Percentiles rank a stretch among this genome's conserved stretches.
phyloP scores from a whole-genome alignment of 1,140 invertebrate genomes.

The Drosophila sechellia region DNA sequence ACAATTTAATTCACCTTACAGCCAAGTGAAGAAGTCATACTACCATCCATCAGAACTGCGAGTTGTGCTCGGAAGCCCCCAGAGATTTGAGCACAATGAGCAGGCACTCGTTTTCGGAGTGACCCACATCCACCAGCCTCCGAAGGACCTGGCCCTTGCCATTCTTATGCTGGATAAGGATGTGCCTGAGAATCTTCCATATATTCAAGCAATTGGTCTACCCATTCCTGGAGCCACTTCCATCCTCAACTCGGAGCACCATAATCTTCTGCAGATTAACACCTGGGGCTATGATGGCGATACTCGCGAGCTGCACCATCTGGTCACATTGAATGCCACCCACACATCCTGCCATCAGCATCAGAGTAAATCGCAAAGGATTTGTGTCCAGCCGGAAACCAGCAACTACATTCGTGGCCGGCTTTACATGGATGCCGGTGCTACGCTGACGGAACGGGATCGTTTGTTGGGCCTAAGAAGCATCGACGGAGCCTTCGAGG shows the following conservation, averaged over 20 bases:
- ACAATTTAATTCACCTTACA: constrained; percentile 2
- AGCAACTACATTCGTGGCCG: neutral
- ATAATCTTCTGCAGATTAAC: constrained; percentile 26
- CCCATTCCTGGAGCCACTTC: constrained; percentile 1
- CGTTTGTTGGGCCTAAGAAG: constrained; percentile 38
- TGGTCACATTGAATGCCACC: constrained; percentile 41
- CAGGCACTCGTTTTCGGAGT: constrained; percentile 52
- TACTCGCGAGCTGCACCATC: constrained; percentile 48
- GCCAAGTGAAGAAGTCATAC: constrained; percentile 16
- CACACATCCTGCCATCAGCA: constrained; percentile 19
- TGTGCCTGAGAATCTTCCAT: constrained; percentile 43
- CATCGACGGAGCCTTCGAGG: constrained; percentile 41
- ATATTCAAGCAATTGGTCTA: constrained; percentile 55
- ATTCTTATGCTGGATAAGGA: constrained; percentile 76
- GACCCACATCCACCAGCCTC: constrained; percentile 65
- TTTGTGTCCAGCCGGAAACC: constrained; percentile 25
- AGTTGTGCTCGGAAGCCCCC: constrained; percentile 59
- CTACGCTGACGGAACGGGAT: constrained; percentile 52
- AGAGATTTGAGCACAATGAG: constrained; percentile 61
- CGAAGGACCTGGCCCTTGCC: constrained; percentile 58
- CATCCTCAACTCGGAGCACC: neutral
- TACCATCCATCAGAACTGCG: constrained; percentile 78
- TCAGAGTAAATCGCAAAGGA: neutral
- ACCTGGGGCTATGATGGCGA: constrained; percentile 45
- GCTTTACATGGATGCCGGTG: constrained; percentile 57